Evolutionary conservation across 2,797 vertebrate genomes (phyloP).

Genomic region (Cossypha heuglini): DNA sequence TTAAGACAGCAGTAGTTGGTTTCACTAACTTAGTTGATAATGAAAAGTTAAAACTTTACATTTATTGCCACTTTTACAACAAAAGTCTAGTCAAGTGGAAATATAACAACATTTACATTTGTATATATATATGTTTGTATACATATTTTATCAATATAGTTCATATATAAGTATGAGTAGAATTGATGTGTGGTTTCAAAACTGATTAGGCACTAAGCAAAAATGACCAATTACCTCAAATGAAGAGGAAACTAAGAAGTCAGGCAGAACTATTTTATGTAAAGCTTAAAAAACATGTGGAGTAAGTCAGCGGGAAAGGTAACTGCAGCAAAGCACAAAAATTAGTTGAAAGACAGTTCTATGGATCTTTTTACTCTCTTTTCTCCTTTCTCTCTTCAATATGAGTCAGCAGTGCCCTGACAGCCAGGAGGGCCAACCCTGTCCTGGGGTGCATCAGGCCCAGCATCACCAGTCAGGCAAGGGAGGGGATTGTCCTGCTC

Average conservation of each 20-base stretch:
- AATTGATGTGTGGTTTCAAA: background rate
- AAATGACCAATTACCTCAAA: background rate
- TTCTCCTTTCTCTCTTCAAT: background rate
- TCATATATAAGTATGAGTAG: background rate
- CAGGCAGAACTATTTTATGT: background rate
- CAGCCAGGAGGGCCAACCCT: fast-evolving
- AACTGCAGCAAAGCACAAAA: background rate
- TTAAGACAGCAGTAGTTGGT: background rate
- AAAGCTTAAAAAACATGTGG: background rate
- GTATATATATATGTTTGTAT: background rate
- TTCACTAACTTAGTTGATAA: background rate
- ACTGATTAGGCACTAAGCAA: background rate
- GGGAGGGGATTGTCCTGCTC: background rate
- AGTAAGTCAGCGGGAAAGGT: background rate
- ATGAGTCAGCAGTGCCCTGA: background rate
- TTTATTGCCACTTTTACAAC: background rate
- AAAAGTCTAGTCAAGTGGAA: background rate
- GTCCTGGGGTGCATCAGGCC: fast-evolving
- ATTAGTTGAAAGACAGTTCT: background rate
- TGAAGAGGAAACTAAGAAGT: background rate
- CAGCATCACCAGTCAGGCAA: fast-evolving
- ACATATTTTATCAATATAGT: background rate
- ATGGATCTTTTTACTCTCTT: background rate
- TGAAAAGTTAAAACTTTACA: background rate
- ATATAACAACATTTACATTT: background rate